These are phyloP conservation scores for Anagrus nilaparvatae DNA, from an alignment of 1,140 invertebrate species.

Conservation along the genomic window DNA sequence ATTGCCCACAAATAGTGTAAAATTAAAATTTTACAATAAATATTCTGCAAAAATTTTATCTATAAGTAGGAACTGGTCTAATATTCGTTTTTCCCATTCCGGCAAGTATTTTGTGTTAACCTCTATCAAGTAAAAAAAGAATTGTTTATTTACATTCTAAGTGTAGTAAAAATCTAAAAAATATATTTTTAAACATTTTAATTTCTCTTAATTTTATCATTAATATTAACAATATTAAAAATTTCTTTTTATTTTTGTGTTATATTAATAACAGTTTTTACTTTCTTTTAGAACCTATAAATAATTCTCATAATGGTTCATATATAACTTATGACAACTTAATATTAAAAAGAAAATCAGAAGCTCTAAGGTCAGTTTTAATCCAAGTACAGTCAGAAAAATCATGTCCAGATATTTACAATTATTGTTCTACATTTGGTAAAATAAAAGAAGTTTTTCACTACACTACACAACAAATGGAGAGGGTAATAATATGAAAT, in stretches of 20 bases:
- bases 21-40: not conserved
- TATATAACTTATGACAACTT: slow-evolving; percentile 28
- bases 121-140: no score
- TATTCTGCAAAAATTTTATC: not conserved
- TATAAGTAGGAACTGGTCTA: not conserved
- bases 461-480: slow-evolving; percentile 42
- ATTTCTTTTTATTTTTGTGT: not conserved
- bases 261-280: not conserved
- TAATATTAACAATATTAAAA: not conserved
- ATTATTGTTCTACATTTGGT: slow-evolving; percentile 53
- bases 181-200: slow-evolving; percentile 3
- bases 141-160: no score
- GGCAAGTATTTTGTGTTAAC: slow-evolving; percentile 5
- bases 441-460: slow-evolving; percentile 49
- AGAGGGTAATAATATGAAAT: slow-evolving; percentile 28
- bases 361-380: slow-evolving; percentile 51
- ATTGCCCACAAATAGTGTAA: slow-evolving; percentile 5
- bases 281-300: not conserved
- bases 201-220: not conserved
- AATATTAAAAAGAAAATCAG: slow-evolving; percentile 34
- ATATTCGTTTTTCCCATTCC: not conserved
- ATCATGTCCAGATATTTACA: slow-evolving; percentile 49
- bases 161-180: no score
- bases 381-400: slow-evolving; percentile 53
- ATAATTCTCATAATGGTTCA: not conserved